Percentiles rank a stretch among this genome's conserved stretches.
Conservation (phyloP, 2,113 vertebrate genomes). For the pig (Sus scrofa) region T2T-Sscrofa CM000813.6:86255001-86255500, state of each 20-base stretch:
- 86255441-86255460: neutral
- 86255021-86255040: neutral
- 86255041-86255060: neutral
- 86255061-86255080: neutral
- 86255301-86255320: neutral
- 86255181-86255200: neutral
- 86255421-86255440: neutral
- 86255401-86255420: neutral
- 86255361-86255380: neutral
- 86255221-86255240: neutral
- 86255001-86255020: neutral
- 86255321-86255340: neutral
- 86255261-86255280: neutral
- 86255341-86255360: neutral
- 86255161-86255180: neutral
- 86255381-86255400: neutral
- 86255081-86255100: neutral
- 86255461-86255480: neutral
- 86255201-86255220: neutral
- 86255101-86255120: rapidly evolving
- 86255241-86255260: neutral
- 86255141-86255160: neutral
- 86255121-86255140: neutral
- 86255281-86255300: neutral
- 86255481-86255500: neutral